phyloP scores from a whole-genome alignment of 2,888 invertebrate species.

The Dynastes grantii region DNA sequence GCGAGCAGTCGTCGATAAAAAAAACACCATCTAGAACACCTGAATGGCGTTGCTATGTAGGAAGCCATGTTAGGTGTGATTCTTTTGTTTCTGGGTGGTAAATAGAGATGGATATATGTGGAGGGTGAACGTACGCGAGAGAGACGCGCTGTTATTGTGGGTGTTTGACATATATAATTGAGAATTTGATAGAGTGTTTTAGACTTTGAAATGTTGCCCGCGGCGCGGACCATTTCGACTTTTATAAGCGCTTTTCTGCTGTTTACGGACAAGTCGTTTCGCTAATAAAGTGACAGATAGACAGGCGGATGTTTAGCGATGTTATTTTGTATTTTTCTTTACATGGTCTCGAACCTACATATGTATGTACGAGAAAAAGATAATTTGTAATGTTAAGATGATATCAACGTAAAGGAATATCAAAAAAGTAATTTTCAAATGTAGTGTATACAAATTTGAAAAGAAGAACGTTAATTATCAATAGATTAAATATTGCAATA shows the following conservation, averaged over 20 bases:
- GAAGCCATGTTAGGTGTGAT: slow-evolving; percentile 69
- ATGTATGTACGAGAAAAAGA: too few relatives aligned
- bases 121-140: slow-evolving; percentile 45
- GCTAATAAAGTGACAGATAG: slow-evolving; percentile 38
- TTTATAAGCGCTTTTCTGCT: slow-evolving; percentile 33
- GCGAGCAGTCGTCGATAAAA: slow-evolving; percentile 67
- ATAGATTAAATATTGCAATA: too few relatives aligned
- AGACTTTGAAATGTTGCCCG: slow-evolving; percentile 55
- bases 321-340: not conserved
- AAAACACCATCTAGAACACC: slow-evolving; percentile 67
- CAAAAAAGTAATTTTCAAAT: too few relatives aligned
- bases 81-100: slow-evolving; percentile 70
- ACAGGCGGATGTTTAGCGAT: slow-evolving; percentile 38
- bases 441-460: too few relatives aligned
- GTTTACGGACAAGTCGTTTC: slow-evolving; percentile 28
- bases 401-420: too few relatives aligned
- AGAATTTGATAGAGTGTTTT: slow-evolving; percentile 65
- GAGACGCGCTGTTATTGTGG: slow-evolving; percentile 55
- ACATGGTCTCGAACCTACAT: too few relatives aligned
- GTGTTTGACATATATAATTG: slow-evolving; percentile 65
- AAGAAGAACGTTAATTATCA: too few relatives aligned
- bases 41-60: slow-evolving; percentile 69
- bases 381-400: too few relatives aligned
- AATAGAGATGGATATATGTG: slow-evolving; percentile 59
- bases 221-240: slow-evolving; percentile 32